Evolutionary conservation across 2,113 vertebrate genomes (phyloP).

Genomic region (Axis porcinus): DNA sequence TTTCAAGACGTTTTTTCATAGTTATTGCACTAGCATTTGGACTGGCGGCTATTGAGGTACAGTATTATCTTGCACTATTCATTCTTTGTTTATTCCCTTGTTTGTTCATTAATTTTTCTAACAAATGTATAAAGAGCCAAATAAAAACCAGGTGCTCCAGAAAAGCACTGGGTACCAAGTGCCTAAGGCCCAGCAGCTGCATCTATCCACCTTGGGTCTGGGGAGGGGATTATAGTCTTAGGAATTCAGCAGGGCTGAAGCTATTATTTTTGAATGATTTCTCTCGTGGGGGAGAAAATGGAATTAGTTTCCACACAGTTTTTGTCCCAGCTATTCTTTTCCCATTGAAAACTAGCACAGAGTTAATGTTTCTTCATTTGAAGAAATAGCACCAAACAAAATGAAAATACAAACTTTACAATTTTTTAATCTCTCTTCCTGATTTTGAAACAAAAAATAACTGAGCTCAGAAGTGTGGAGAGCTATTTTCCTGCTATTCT

Average conservation of each 20-base stretch:
- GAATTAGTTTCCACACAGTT: conserved; percentile 35
- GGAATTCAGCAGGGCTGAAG: neutral
- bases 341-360: neutral
- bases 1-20: conserved; percentile 61
- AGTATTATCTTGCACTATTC: neutral
- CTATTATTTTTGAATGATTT: conserved; percentile 53
- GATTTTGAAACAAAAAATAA: conserved; percentile 27
- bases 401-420: neutral
- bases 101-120: neutral
- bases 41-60: conserved; percentile 82
- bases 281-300: conserved; percentile 29
- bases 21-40: conserved; percentile 81
- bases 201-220: neutral
- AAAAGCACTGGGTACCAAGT: neutral
- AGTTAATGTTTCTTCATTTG: neutral
- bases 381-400: neutral
- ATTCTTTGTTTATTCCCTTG: neutral
- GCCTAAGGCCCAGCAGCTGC: neutral
- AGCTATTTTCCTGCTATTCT: neutral
- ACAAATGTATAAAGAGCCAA: neutral
- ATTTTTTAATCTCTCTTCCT: neutral
- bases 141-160: neutral
- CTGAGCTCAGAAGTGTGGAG: neutral
- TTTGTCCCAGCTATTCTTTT: conserved; percentile 32
- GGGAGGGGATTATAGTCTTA: neutral